Base-by-base conservation (phyloP, 2,888 invertebrate genomes). In the Aproaerema taeniolella region DNA sequence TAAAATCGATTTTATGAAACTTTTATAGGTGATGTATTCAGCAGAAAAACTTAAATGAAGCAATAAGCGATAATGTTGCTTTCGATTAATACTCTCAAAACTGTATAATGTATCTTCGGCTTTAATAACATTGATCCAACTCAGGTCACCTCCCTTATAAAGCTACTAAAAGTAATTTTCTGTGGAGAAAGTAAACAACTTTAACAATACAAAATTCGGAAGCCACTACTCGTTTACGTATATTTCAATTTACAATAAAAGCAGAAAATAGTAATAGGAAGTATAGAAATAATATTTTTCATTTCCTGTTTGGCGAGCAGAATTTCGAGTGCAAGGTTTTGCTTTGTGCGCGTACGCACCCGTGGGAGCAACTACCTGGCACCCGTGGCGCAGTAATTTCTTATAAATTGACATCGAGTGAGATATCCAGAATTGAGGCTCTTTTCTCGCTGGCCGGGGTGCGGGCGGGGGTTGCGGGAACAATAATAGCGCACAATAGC, bases 341-440 rank as follows among this genome's bases (percentile, higher is more conserved):
- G 69, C 69, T 73, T 71, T 75, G 70, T 72, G 49, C 63, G 56
- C 52, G 16, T 53, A 57, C 49, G 62, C 58, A 67, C 67, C 72
- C 83, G 85, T 85, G 82, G 70, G 83, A 83, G 81, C 68, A 55
- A 56, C 71, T 83, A 85, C 85, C 83, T 85, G 85, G 67, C 67
- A 58, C 76, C 79, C 65, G 81, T 67, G 62, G 79, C 55, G 75
- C 56, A 52, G 73, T 82, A 78, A 83, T 83, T 80, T 71, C 82
- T 77, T 79, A 83, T 81, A 80, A 83, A 86, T 85, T 70, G 83
- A 81, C 73, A 83, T 83, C 78, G 70, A 86, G 83, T 86, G 81
- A 85, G 83, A 83, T 80, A 79, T 80, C 70, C 70, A 65, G 62
- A 56, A 57, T 55, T 58, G 65, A 61, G 55, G 61, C 61, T 66